Evolutionary conservation across 2,888 invertebrate genomes (phyloP).

Genomic region (Cremastinae sp.): DNA sequence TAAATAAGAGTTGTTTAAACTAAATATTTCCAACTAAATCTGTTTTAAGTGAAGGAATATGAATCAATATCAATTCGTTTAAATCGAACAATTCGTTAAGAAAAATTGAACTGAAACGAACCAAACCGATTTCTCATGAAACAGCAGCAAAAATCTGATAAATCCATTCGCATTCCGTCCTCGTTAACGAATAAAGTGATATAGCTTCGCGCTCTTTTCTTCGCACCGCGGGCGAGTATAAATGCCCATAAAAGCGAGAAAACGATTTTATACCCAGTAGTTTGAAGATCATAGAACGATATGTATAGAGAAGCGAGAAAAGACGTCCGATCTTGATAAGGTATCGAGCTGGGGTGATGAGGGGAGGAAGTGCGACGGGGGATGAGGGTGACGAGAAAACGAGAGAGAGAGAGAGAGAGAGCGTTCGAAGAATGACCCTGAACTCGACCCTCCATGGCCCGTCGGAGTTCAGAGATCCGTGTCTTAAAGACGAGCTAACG

Average conservation of each 20-base stretch:
- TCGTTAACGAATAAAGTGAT: neutral
- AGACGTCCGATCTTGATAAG: constrained; percentile 24
- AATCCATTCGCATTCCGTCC: no score
- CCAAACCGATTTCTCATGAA: no score
- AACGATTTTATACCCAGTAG: neutral
- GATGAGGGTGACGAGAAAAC: constrained; percentile 60
- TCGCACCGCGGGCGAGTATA: neutral
- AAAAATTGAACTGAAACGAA: no score
- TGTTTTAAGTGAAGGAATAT: no score
- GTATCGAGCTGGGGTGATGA: constrained; percentile 36
- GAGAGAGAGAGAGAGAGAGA: no score
- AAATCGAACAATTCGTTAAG: no score
- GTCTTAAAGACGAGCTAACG: constrained; percentile 74
- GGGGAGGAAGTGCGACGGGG: constrained; percentile 26
- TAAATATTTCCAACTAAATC: no score
- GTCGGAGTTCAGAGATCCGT: constrained; percentile 66
- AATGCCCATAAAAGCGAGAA: neutral
- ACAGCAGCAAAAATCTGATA: no score
- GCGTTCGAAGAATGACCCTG: constrained; percentile 70
- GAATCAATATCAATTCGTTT: no score
- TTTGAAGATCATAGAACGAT: neutral
- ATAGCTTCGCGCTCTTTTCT: neutral
- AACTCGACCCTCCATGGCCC: constrained; percentile 64
- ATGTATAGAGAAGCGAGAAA: constrained; percentile 1
- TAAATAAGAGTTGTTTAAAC: no score